Base-by-base conservation (phyloP, 64 coral and sea anemone species). In the Montipora sp. region DNA sequence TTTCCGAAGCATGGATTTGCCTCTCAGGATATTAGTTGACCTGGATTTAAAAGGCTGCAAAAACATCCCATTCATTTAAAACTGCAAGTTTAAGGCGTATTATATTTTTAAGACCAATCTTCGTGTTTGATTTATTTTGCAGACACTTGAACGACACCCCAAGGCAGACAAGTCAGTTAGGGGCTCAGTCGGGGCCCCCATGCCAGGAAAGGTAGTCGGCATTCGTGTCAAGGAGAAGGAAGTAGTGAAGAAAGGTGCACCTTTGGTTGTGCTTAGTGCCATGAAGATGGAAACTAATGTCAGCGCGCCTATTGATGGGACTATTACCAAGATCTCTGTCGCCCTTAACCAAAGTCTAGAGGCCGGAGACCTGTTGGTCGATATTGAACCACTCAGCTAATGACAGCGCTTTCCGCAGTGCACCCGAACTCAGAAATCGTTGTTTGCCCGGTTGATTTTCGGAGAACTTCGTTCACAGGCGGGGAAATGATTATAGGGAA, bases 251-350 rank as follows among this genome's bases (percentile, higher is more conserved):
- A 96, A 99, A 66, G 98, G 98, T 36, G 47, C 70, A 16, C 98
- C 98, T 5, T 75, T 99, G 59, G 93, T 99, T 11, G 97, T 98
- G 14, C 92, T 98, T 1, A 98, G 97, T 78, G 97, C 97, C 79
- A 98, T 98, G 97, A 98, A 98, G 65, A 98, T 98, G 97, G 97
- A 98, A 73, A 98, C 97, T 19, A 98, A 98, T 47, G 97, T 98
- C 51, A 92, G 81, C 8, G 87, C 97, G 12, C 97, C 97, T 0
- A 78, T 88, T 23, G 89, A 93, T 49, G 97, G 97, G 3, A 88
- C 90, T 8, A 92, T 98, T 5, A 93, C 79, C 51, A 96, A 89
- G 2, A 89, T 98, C 13, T 83, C 83, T 5, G 94, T 98, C 59
- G 75, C 36, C 36, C 73, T 94, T 3, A 95, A 95, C 73, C 77